Base-by-base conservation (phyloP, 2,797 vertebrate species). In the Alca torda region DNA sequence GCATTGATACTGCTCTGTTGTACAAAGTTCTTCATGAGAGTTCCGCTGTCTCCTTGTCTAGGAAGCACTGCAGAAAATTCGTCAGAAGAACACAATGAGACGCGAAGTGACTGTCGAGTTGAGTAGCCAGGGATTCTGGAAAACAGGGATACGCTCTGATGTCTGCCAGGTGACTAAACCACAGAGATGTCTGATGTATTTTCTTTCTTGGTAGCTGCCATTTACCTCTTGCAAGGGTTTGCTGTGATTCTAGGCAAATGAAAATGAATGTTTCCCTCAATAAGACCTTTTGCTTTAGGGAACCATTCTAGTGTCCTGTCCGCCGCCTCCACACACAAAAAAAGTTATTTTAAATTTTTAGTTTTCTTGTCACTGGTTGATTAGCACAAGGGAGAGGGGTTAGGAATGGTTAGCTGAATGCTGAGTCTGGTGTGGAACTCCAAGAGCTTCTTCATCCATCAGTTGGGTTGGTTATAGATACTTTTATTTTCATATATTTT, bases 51-150 rank as follows among this genome's bases (percentile, higher is more conserved):
- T 94, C 75, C 46, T 86, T 91, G 85, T 93, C 86, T 92, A 99
- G 99, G 99, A 99, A 98, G 99, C 99, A 3, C 99, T 99, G 96
- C 99, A 99, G 97, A 99, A 99, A 98, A 99, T 99, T 96, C 98
- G 99, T 68, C 99, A 99, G 98, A 99, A 99, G 98, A 99, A 99
- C 97, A 99, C 99, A 1, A 99, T 99, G 99, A 98, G 99, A 70
- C 98, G 99, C 61, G 99, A 99, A 98, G 99, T 99, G 96, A 99
- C 99, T 0, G 99, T 99, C 57, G 99, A 99, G 96, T 98, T 99
- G 73, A 99, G 99, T 97, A 99, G 99, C 94, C 99, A 99, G 97
- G 99, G 99, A 60, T 99, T 99, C 98, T 99, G 99, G 99, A 99
- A 99, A 96, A 99, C 99, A 5, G 99, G 99, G 95, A 99, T 99